Conservation (phyloP, 1,140 invertebrate species). For the Neodiprion lecontei region DNA sequence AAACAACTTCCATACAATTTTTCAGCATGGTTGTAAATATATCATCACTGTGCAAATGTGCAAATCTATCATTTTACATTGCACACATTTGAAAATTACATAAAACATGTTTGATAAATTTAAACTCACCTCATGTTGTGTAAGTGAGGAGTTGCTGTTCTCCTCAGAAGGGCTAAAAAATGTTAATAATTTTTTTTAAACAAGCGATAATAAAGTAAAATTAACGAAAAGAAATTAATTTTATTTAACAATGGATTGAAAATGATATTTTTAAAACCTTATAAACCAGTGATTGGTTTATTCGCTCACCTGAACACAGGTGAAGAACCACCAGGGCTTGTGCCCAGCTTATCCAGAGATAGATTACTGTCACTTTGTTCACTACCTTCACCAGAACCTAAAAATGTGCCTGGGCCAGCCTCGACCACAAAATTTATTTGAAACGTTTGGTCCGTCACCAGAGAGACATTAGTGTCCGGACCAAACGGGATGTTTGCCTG, state of each 20-base stretch:
- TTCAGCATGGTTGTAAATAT: not conserved
- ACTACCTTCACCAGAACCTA: slow-evolving; percentile 5
- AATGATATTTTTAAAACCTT: no score
- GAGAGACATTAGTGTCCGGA: slow-evolving; percentile 70
- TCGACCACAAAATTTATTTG: slow-evolving; percentile 81
- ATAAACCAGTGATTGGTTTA: not conserved
- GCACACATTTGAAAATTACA: not conserved
- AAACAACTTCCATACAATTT: slow-evolving; percentile 12
- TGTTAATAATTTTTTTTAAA: slow-evolving; percentile 10
- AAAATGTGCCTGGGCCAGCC: slow-evolving; percentile 59
- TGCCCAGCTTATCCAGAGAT: slow-evolving; percentile 27
- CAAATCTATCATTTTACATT: not conserved
- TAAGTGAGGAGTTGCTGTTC: slow-evolving; percentile 47
- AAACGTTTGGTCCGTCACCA: slow-evolving; percentile 71
- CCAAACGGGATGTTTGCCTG: slow-evolving; percentile 70
- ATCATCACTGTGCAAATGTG: slow-evolving; percentile 8
- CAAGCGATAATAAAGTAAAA: slow-evolving; percentile 13
- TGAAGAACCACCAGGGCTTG: slow-evolving; percentile 34
- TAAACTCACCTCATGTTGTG: slow-evolving; percentile 38
- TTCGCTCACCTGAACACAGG: slow-evolving; percentile 35
- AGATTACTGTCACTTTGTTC: slow-evolving; percentile 25
- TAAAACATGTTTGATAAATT: not conserved
- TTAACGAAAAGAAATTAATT: no score
- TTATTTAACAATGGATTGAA: no score
- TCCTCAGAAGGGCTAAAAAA: slow-evolving; percentile 43